A percentile compares a stretch with the other conserved stretches of the same genome.
Conservation (phyloP, 2,113 vertebrate species). For the Elgaria multicarinata region DNA sequence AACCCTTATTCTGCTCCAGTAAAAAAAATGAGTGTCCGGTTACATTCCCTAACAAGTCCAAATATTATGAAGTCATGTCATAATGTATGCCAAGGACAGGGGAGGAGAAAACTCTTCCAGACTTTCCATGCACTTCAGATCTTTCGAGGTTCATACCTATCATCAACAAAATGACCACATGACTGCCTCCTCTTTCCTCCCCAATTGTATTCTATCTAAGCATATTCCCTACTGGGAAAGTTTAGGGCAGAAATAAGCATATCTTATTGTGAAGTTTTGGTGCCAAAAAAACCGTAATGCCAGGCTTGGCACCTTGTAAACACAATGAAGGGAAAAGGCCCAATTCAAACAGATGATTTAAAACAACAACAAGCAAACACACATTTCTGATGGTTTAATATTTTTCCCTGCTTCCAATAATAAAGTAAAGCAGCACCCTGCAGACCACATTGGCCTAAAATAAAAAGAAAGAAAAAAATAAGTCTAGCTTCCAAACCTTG, state of each 20-base stretch:
- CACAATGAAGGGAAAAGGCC: not conserved
- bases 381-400: slow-evolving; percentile 12
- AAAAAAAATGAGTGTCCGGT: not conserved
- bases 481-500: slow-evolving; percentile 38
- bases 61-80: not conserved
- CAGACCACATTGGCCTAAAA: not conserved
- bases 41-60: not conserved
- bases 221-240: not conserved
- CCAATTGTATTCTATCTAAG: not conserved
- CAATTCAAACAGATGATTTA: not conserved
- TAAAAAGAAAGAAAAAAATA: not conserved
- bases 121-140: not conserved
- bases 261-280: not conserved
- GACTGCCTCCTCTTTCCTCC: not conserved
- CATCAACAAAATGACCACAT: not conserved
- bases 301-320: not conserved
- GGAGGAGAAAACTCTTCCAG: not conserved
- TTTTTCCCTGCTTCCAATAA: not conserved
- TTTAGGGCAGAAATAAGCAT: slow-evolving; percentile 7
- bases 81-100: not conserved
- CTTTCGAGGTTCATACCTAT: not conserved
- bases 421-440: not conserved
- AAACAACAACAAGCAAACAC: not conserved
- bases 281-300: not conserved
- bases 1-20: not conserved